Conservation (phyloP, 2,113 vertebrate species). For the Coryphaenoides rupestris region DNA sequence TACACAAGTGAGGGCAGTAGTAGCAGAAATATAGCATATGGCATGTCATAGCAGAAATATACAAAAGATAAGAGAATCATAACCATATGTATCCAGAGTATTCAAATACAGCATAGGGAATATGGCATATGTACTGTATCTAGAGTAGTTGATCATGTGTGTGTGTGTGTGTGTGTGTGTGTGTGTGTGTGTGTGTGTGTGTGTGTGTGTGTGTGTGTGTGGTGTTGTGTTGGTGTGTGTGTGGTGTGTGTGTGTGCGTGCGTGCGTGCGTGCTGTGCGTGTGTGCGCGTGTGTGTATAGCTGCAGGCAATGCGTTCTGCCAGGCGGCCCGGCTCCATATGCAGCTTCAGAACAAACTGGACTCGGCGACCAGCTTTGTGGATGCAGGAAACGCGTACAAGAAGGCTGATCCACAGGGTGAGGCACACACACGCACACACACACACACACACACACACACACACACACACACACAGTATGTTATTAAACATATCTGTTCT, state of each 20-base stretch:
- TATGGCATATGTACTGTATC: no score
- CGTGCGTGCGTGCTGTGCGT: constrained; percentile 27
- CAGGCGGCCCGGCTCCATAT: constrained; percentile 96
- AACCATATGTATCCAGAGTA: no score
- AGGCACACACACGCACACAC: constrained; percentile 17
- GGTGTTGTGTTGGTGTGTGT: constrained; percentile 26
- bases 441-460: constrained; percentile 7
- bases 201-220: constrained; percentile 9
- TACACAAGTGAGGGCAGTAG: no score
- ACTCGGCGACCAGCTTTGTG: constrained; percentile 94
- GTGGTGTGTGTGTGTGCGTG: constrained; percentile 32
- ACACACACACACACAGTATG: constrained; percentile 1
- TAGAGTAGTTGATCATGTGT: no score
- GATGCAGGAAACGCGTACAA: constrained; percentile 97
- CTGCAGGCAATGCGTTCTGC: constrained; percentile 93
- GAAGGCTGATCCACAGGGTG: constrained; percentile 96
- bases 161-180: background rate
- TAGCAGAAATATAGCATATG: no score
- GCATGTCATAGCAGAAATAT: no score
- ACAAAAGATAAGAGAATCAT: no score
- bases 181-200: background rate
- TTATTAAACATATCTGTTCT: no score
- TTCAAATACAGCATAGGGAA: no score
- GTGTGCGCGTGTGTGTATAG: constrained; percentile 58
- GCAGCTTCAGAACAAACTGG: constrained; percentile 98